A percentile compares a stretch with the other conserved stretches of the same genome.
These are phyloP conservation scores for Rhabdophis nuchalis DNA, from an alignment of 2,797 vertebrate species.

Conservation along the genomic window DNA sequence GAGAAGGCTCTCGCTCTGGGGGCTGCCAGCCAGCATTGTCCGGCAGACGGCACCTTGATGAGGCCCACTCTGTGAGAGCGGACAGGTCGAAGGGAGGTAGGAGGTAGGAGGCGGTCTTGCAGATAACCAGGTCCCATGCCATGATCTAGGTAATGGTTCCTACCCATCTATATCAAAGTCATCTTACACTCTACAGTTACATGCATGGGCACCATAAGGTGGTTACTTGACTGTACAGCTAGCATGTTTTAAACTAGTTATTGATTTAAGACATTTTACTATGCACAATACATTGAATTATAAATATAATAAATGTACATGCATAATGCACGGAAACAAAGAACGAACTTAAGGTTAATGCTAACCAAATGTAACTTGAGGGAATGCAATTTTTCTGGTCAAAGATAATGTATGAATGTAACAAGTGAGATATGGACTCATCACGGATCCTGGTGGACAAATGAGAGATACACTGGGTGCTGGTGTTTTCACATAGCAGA, in stretches of 20 bases:
- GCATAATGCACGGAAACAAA: neutral
- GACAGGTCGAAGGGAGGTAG: too few species aligned
- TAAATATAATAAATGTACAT: neutral
- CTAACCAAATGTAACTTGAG: neutral
- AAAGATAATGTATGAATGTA: neutral
- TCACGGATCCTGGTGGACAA: neutral
- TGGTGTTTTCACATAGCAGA: neutral
- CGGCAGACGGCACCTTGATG: too few species aligned
- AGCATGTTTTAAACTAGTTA: neutral
- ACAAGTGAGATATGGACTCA: neutral
- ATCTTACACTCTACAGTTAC: neutral
- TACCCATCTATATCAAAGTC: neutral
- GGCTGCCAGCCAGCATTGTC: too few species aligned
- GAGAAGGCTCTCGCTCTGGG: too few species aligned
- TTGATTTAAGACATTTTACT: neutral
- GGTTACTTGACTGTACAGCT: neutral
- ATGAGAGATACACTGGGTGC: neutral
- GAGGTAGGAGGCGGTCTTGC: too few species aligned
- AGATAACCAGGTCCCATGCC: too few species aligned
- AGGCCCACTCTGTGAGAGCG: too few species aligned
- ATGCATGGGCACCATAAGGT: neutral
- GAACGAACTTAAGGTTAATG: neutral
- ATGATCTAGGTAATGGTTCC: neutral
- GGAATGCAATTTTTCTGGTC: neutral
- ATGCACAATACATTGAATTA: neutral